phyloP scores from a whole-genome alignment of 2,888 invertebrate genomes.

The Neria commutata region DNA sequence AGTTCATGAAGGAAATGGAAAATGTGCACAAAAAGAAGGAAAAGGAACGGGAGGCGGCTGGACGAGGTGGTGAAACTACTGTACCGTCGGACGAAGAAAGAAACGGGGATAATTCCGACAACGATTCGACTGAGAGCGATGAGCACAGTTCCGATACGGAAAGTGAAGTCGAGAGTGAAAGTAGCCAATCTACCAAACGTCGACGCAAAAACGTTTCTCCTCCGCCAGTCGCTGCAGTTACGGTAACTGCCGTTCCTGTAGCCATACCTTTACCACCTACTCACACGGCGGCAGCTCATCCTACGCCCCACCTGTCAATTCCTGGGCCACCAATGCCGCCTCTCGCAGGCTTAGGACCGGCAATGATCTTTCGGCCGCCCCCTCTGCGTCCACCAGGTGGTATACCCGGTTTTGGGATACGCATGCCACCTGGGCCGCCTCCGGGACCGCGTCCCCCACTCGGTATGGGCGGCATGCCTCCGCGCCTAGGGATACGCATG shows the following conservation, averaged over 20 bases:
- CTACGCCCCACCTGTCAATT: conserved; percentile 42
- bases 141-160: conserved; percentile 18
- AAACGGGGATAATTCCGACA: conserved; percentile 27
- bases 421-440: conserved; percentile 64
- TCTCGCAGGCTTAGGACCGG: conserved; percentile 59
- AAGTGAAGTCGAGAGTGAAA: conserved; percentile 23
- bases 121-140: conserved; percentile 19
- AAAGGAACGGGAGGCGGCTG: conserved; percentile 65
- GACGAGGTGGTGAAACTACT: conserved; percentile 49
- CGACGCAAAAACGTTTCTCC: background rate
- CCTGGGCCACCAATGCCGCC: conserved; percentile 60
- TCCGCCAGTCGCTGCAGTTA: background rate
- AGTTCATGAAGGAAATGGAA: conserved; percentile 93
- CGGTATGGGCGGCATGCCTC: conserved; percentile 69
- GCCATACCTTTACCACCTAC: conserved; percentile 49
- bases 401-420: conserved; percentile 51
- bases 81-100: conserved; percentile 38
- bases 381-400: conserved; percentile 64
- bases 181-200: conserved; percentile 23
- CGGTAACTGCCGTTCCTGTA: conserved; percentile 11
- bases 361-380: conserved; percentile 67
- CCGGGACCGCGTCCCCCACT: conserved; percentile 61
- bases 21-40: conserved; percentile 79
- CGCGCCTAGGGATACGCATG: conserved; percentile 66
- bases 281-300: conserved; percentile 31